Conservation (phyloP, 2,797 vertebrate genomes). For the Paratrypauchen microcephalus region DNA sequence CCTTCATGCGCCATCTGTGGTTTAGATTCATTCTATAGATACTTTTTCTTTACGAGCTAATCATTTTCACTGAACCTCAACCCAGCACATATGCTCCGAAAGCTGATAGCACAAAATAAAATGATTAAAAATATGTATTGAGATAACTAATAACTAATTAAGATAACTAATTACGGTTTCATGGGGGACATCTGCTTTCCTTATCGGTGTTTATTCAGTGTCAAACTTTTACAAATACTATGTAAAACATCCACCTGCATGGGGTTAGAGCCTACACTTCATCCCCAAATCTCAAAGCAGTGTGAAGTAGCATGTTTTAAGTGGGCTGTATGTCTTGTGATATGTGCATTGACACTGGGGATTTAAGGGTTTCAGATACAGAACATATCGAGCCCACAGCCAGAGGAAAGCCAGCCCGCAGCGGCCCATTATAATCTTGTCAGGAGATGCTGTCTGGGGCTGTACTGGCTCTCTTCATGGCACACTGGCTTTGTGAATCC, state of each 20-base stretch:
- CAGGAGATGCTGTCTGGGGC: slow-evolving; percentile 37
- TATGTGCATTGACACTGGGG: slow-evolving; percentile 32
- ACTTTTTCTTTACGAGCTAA: background rate
- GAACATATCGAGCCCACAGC: slow-evolving; percentile 41
- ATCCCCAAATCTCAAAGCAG: background rate
- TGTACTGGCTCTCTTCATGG: slow-evolving; percentile 20
- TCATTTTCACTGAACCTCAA: slow-evolving; percentile 7
- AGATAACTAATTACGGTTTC: slow-evolving; percentile 3
- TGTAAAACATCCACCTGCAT: background rate
- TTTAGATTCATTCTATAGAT: background rate
- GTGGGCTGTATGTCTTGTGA: slow-evolving; percentile 40
- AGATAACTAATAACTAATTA: no score
- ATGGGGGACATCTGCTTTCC: background rate
- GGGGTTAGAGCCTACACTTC: background rate
- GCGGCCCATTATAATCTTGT: slow-evolving; percentile 34
- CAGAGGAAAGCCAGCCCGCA: slow-evolving; percentile 31
- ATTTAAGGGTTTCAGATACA: slow-evolving; percentile 45
- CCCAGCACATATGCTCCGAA: slow-evolving; percentile 6
- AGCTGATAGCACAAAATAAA: background rate
- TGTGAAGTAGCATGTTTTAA: slow-evolving; percentile 1
- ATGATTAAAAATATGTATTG: slow-evolving; percentile 9
- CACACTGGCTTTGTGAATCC: slow-evolving; percentile 24
- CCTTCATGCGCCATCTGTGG: background rate
- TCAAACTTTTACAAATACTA: slow-evolving; percentile 3
- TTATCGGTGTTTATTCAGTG: background rate